Evolutionary conservation across 2,797 vertebrate species (phyloP), one percentile per base, ranked within the genome.

Genomic region (Acomys russatus): DNA sequence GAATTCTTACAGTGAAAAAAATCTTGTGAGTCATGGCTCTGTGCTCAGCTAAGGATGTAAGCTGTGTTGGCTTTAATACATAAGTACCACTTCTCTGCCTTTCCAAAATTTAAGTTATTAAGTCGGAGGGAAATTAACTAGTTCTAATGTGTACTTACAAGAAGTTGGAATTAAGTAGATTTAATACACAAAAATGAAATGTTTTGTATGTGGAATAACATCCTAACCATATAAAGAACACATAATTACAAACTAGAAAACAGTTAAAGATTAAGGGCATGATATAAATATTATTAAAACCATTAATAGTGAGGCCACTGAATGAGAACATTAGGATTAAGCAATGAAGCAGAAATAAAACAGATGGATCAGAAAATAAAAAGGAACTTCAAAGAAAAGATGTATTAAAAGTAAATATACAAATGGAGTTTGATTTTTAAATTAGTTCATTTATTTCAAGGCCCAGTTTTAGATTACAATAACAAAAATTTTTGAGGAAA

Each of bases 221-320:
- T 73, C n/a, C 64, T 96, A 78, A 74, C 17, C 91, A 88, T 98
- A 92, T 35, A 88, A 96, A 90, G 9, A 93, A 85, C 82, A 95
- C 22, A 33, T 30, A 94, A 97, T 96, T 94, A 96, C 97, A 97
- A 94, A 94, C 63, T 74, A 91, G 97, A 68, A 98, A 98, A 76
- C 68, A 77, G 66, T 96, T 73, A 73, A 92, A 88, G n/a, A 94
- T 82, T 88, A 94, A 90, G 92, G 38, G 6, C 35, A 90, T 33
- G 18, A 18, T 61, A 97, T 92, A 70, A 95, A 90, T 66, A 70
- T 93, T 98, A 97, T 95, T 97, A 95, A 97, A 98, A 90, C 23
- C 94, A 91, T 92, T 87, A 98, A 98, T 97, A 95, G 70, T 71
- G 64, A 97, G 97, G 98, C 35, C 94, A 38, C 70, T 94, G 9